Conservation (phyloP, 2,113 vertebrate species). For the Tor tambroides region DNA sequence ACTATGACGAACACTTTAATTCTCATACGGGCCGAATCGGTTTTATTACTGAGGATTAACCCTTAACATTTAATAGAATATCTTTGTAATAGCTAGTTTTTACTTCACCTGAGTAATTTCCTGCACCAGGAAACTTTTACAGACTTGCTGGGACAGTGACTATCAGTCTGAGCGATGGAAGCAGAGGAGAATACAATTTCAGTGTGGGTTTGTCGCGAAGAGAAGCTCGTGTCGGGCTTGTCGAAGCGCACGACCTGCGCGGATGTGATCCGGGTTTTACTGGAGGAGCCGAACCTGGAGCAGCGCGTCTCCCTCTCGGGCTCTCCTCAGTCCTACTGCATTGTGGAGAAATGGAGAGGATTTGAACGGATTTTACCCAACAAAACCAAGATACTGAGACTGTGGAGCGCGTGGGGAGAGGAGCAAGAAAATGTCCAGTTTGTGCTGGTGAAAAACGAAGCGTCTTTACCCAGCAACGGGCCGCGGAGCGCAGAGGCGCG, state of each 20-base stretch:
- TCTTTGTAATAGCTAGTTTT: not conserved
- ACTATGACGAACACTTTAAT: not conserved
- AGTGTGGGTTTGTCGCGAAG: conserved; percentile 93
- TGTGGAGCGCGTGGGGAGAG: conserved; percentile 93
- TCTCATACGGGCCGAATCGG: not conserved
- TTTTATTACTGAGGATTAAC: not conserved
- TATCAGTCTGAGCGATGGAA: conserved; percentile 75
- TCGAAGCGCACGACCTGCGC: conserved; percentile 90
- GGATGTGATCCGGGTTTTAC: conserved; percentile 86
- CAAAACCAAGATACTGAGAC: conserved; percentile 87
- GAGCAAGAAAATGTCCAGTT: conserved; percentile 90
- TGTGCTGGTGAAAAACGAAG: conserved; percentile 85
- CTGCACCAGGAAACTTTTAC: not conserved
- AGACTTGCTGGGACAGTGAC: not conserved
- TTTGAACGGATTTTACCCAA: conserved; percentile 90
- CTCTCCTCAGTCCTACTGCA: conserved; percentile 81
- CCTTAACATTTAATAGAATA: not conserved
- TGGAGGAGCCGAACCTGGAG: conserved; percentile 80
- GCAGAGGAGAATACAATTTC: conserved; percentile 83
- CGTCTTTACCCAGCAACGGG: conserved; percentile 80
- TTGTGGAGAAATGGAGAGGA: conserved; percentile 95
- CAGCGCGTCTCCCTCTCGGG: conserved; percentile 74
- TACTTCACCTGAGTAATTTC: not conserved
- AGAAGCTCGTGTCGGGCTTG: conserved; percentile 89
- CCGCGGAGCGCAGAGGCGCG: conserved; percentile 91